Evolutionary conservation across 2,797 vertebrate genomes (phyloP), one percentile per base, ranked within the genome.

Genomic region (Melanotaenia nigrans): DNA sequence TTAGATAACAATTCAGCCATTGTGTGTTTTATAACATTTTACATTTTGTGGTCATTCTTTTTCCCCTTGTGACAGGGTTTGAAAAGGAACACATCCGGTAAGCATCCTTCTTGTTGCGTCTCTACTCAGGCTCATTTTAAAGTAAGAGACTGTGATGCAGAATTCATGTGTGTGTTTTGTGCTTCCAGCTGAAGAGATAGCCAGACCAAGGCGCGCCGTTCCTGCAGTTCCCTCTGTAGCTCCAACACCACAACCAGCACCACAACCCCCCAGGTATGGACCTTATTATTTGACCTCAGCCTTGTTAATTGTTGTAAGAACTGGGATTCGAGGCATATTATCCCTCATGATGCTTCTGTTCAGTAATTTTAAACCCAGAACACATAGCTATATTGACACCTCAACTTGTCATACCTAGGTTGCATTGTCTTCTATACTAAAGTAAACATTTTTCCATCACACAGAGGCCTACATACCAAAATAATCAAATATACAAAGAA

Each of bases 81-180:
- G 91, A 97, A 97, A 93, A 96, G 96, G 91, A 96, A 98, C 92
- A 91, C 95, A 89, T 96, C 96, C 86, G 94, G 98, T 99, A 92
- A 97, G 97, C 97, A 94, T 89, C 40, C 24, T 25, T 57, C 24
- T 3, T 40, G 3, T 42, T 58, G 5, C 47, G n/a, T 30, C 20
- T n/a, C 20, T 22, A 1, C 11, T 12, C 25, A 25, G 2, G 6
- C 55, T 68, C 20, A 55, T 67, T 68, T 53, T 49, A 58, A 49
- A 24, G 35, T 18, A 13, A 33, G 10, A 42, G 36, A 63, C 64
- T 55, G 4, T 55, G 13, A 67, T 60, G 22, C 5, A 30, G 30
- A 32, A 55, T 33, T 63, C 2, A 25, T 11, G 0, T 66, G 24
- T 38, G 11, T 67, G 0, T 51, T 67, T 63, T 70, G n/a, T 82